These are phyloP conservation scores for Parelbella ahira DNA, from an alignment of 2,888 invertebrate genomes.

Conservation along the genomic window DNA sequence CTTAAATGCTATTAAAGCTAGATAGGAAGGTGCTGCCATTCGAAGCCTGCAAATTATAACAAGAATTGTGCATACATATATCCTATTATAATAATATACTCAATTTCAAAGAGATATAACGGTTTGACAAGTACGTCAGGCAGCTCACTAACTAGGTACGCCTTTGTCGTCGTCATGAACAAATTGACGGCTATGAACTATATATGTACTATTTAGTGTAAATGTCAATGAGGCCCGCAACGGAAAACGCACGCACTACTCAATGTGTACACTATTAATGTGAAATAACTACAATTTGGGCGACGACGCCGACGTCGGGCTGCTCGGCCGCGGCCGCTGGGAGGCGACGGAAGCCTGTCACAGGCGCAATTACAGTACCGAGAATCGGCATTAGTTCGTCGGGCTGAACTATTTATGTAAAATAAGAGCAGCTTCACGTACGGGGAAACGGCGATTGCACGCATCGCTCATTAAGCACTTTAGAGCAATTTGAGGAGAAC, in stretches of 20 bases:
- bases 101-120: background rate
- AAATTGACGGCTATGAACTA: conserved; percentile 29
- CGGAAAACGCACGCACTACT: conserved; percentile 61
- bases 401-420: conserved; percentile 78
- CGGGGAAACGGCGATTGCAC: conserved; percentile 79
- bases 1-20: too few relatives aligned
- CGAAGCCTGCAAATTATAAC: too few relatives aligned
- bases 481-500: conserved; percentile 75
- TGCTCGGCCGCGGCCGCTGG: conserved; percentile 60
- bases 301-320: conserved; percentile 58
- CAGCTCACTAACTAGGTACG: too few relatives aligned
- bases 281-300: conserved; percentile 75
- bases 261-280: conserved; percentile 69
- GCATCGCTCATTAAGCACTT: conserved; percentile 81
- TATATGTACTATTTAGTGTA: conserved; percentile 40
- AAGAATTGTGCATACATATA: too few relatives aligned
- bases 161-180: conserved; percentile 28
- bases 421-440: conserved; percentile 74
- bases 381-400: conserved; percentile 78
- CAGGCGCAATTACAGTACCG: conserved; percentile 76
- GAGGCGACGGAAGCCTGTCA: conserved; percentile 79
- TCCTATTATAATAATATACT: too few relatives aligned
- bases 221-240: conserved; percentile 61
- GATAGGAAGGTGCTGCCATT: too few relatives aligned
- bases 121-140: conserved; percentile 17